Evolutionary conservation across 2,113 vertebrate species (phyloP), one percentile per base, ranked within the genome.

Genomic region (Bos indicus): DNA sequence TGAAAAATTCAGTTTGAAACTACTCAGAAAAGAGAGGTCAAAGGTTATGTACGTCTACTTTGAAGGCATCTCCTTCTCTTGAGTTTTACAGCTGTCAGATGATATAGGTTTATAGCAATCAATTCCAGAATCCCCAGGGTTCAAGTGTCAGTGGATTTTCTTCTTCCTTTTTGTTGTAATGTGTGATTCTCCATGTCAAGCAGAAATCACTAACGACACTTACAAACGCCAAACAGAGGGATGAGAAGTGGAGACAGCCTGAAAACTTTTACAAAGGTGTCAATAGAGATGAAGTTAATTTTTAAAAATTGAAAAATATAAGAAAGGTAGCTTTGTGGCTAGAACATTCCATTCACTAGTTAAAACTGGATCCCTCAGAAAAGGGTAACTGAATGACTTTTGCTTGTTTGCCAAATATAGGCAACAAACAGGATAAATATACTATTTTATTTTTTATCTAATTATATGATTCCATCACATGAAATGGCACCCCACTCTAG

Each of bases 11-110:
- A 83, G 28, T 54, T n/a, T 56, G 46, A 52, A 83, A 36, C n/a
- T 7, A 11, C 7, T 57, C 25, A 48, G 60, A 96, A 33, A 33
- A 77, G 59, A 92, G 26, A 78, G n/a, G 92, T 92, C 88, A 90
- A 91, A 78, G 78, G 62, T 91, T 62, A 28, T 52, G n/a, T n/a
- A 81, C 16, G 89, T 60, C 67, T 78, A n/a, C 82, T 56, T 88
- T 19, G 91, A 64, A 95, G 86, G 15, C 4, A 7, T 74, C 94
- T 90, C 85, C 78, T 88, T 64, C 81, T 60, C 71, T 90, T 74
- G 83, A 88, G 28, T 93, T 96, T 83, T 62, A 85, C 15, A 85
- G 88, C 40, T 88, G 26, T 57, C 81, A 51, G 80, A 17, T 84
- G 62, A 84, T 26, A 85, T 0, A 54, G 62, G 78, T 97, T 84